Conservation (phyloP, 2,888 invertebrate genomes). For the Mesochorus sp. region DNA sequence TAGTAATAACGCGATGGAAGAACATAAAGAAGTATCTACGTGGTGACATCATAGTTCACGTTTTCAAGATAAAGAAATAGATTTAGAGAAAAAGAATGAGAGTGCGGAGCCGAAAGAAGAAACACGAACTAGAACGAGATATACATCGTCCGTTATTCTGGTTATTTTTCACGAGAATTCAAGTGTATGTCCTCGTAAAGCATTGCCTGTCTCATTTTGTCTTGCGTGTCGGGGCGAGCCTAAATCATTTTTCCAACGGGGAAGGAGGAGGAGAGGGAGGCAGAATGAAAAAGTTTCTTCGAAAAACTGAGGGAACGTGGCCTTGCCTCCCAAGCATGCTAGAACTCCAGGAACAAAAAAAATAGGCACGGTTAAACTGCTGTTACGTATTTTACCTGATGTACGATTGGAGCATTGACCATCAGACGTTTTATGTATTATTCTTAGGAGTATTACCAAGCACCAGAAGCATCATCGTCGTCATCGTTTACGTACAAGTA, state of each 20-base stretch:
- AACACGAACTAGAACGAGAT: conserved; percentile 62
- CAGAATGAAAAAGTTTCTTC: conserved; percentile 57
- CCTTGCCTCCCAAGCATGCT: conserved; percentile 23
- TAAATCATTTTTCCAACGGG: conserved; percentile 64
- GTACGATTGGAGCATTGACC: conserved; percentile 32
- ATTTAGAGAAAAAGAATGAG: conserved; percentile 43
- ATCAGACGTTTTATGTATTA: conserved; percentile 29
- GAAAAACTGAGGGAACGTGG: conserved; percentile 52
- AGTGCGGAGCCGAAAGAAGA: conserved; percentile 5
- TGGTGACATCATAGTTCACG: conserved; percentile 37
- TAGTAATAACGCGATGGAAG: conserved; percentile 50
- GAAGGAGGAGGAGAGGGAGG: neutral
- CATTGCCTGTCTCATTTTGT: conserved; percentile 71
- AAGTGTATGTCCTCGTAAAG: conserved; percentile 65
- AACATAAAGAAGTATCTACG: conserved; percentile 61
- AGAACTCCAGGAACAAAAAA: neutral
- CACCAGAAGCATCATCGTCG: conserved; percentile 7
- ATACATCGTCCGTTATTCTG: conserved; percentile 61
- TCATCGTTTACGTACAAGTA: conserved; percentile 76
- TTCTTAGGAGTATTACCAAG: conserved; percentile 29
- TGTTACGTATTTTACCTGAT: neutral
- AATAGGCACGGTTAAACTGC: neutral
- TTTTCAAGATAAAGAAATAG: conserved; percentile 57
- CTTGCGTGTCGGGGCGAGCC: conserved; percentile 75
- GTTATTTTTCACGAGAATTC: conserved; percentile 60